phyloP scores from a whole-genome alignment of 2,797 vertebrate species.

The Coilia nasus region DNA sequence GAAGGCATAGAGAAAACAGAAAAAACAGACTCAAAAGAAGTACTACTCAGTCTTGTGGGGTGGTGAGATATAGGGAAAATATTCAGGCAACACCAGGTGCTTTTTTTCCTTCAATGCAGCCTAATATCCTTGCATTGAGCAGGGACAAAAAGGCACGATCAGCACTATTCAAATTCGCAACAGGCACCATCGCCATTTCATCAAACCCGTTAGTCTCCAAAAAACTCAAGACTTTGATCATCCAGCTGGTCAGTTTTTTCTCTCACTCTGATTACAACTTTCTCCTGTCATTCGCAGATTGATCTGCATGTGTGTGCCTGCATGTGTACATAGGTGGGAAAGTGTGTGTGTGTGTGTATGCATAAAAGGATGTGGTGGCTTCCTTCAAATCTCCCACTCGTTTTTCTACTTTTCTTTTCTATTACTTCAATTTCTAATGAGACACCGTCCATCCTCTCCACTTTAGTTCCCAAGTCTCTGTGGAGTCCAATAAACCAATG shows the following conservation, averaged over 20 bases:
- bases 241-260: slow-evolving; percentile 64
- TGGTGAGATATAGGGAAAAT: too few species aligned
- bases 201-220: not conserved
- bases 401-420: slow-evolving; percentile 55
- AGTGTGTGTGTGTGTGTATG: not conserved
- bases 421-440: slow-evolving; percentile 54
- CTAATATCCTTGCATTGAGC: not conserved
- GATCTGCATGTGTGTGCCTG: slow-evolving; percentile 29
- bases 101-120: not conserved
- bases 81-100: not conserved
- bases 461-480: slow-evolving; percentile 32
- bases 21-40: not conserved
- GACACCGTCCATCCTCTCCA: slow-evolving; percentile 54
- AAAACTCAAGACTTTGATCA: slow-evolving; percentile 29
- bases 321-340: not conserved
- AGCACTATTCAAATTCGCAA: not conserved
- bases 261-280: slow-evolving; percentile 69
- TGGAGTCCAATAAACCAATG: slow-evolving; percentile 75
- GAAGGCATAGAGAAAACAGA: not conserved
- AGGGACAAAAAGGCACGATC: not conserved
- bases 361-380: not conserved
- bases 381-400: not conserved
- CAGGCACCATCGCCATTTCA: too few species aligned
- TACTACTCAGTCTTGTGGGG: not conserved
- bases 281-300: slow-evolving; percentile 59